Evolutionary conservation across 2,888 invertebrate species (phyloP), one percentile per base, ranked within the genome.

Genomic region (Theretra japonica): DNA sequence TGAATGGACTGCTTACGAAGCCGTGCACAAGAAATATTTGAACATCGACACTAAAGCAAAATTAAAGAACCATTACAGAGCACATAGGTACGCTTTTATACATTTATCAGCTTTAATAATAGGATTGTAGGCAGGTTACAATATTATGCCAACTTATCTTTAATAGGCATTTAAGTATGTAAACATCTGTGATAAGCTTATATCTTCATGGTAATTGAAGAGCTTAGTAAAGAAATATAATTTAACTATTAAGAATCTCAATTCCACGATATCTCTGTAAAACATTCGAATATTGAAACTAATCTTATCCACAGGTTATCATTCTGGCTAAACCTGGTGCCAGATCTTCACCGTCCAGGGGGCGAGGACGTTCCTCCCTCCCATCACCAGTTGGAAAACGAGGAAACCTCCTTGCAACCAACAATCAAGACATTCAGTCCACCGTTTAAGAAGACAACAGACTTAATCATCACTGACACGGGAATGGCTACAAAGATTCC

Each of bases 261-360:
- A 53, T 17, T n/a, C n/a, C 19, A n/a, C 2, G n/a, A 7, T 41
- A 5, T 3, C 21, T 11, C 8, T n/a, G 8, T 41, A 5, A 21
- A 65, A 25, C 23, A 48, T 23, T 48, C 17, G 23, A 5, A 65
- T 23, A 25, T 2, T 23, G 57, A 53, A 15, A 33, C 25, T 25
- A 50, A 50, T 71, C 74, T 85, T 86, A 78, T 86, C 76, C 76
- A 79, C 91, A 96, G 97, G 77, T 95, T 99, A 71, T 98, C 99
- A 1, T 98, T 99, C 90, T 99, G 99, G 99, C 90, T 99, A 73
- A 98, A 99, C 85, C 95, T 99, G 70, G 98, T 99, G 73, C 99
- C 99, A 50, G 98, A 99, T 86, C 95, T 98, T 41, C 98, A 98
- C 86, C 96, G 97, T 79, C 97, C 98, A 0, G 98, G 98, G 8